phyloP scores from a whole-genome alignment of 2,888 invertebrate genomes.

The Tenthredo mesomela region DNA sequence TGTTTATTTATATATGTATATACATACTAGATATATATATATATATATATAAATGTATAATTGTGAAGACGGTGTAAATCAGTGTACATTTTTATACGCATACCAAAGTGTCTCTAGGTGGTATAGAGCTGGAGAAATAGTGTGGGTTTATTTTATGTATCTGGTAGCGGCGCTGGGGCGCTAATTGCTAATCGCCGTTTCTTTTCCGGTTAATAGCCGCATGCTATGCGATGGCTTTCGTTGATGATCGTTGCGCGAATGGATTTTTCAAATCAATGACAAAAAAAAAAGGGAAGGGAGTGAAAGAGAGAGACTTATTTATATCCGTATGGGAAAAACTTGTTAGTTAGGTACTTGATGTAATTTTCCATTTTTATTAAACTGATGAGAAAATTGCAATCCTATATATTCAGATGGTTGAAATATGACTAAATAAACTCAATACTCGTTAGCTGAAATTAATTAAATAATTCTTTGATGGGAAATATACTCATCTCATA shows the following conservation, averaged over 20 bases:
- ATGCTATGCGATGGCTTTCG: background rate
- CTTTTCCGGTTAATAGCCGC: constrained; percentile 16
- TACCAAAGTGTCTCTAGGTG: background rate
- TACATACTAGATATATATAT: background rate
- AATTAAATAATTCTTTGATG: background rate
- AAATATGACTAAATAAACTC: background rate
- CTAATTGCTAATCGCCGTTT: constrained; percentile 47
- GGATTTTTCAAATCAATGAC: background rate
- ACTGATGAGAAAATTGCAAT: background rate
- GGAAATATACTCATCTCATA: too few relatives aligned
- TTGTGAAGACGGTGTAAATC: background rate
- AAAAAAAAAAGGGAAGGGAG: too few relatives aligned
- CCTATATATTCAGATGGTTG: background rate
- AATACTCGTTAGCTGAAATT: background rate
- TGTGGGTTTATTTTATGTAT: constrained; percentile 4
- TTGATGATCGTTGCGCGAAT: background rate
- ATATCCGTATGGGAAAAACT: background rate
- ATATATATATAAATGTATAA: background rate
- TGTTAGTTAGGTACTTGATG: background rate
- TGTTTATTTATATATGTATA: background rate
- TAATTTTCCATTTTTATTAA: background rate
- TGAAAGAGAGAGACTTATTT: background rate
- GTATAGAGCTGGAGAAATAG: background rate
- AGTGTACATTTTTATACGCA: background rate
- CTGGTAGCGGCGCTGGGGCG: background rate